Base-by-base conservation (phyloP, 2,113 vertebrate genomes). In the Falcunculus frontatus region DNA sequence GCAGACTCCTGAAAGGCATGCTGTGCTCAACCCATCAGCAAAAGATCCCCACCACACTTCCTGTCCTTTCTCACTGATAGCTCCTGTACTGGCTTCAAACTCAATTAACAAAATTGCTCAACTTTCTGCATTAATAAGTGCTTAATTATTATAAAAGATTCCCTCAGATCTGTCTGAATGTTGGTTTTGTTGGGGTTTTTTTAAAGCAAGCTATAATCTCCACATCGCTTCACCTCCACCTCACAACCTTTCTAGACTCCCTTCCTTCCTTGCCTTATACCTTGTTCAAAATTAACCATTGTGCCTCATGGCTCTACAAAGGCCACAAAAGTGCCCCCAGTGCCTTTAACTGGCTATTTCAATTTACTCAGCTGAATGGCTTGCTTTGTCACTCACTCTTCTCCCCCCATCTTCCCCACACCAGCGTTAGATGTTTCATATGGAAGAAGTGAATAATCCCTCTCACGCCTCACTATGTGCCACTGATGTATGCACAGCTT, bases 401-500 rank as follows among this genome's bases (percentile, higher is more conserved):
- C 69, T 92, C 32, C 50, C 23, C 69, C 25, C 46, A 33, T 52
- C 81, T 53, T 50, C n/a, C 44, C n/a, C 70, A 62, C 49, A 84
- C n/a, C 9, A 49, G 30, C 32, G 16, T n/a, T 39, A 65, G 37
- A 85, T 22, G 11, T 79, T 94, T 89, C 87, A 68, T 80, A 50
- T 50, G 59, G 30, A 68, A 75, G 52, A 86, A 81, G 12, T 27
- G 35, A 97, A 85, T 80, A 88, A 96, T 55, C 35, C 59, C 46
- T 93, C 79, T 94, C 79, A 90, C 47, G 25, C 22, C 33, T 25
- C 75, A 52, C 20, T 41, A 19, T 63, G 39, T 70, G 47, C 47
- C 56, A 69, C 63, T 77, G 59, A 85, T 85, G 30, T 70, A 90
- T 59, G 91, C 87, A 83, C 27, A 90, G 82, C 47, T 92, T 92